phyloP scores from a whole-genome alignment of 1,140 invertebrate genomes.

The Monochamus saltuarius region DNA sequence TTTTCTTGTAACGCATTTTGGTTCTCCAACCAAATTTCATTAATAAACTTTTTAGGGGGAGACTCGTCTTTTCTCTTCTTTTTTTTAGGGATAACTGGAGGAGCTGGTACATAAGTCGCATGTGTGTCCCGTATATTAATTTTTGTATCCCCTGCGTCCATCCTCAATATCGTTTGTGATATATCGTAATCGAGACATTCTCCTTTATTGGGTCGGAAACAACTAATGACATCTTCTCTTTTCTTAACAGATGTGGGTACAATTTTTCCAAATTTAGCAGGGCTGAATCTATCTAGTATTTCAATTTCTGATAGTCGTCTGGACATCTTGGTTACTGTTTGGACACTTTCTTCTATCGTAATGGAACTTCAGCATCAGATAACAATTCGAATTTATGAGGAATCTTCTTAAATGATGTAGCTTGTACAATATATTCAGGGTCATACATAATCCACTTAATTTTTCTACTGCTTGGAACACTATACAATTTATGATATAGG shows the following conservation, averaged over 20 bases:
- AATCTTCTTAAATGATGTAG: no score
- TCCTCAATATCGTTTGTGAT: constrained; percentile 39
- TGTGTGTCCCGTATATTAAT: constrained; percentile 34
- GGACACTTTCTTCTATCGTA: no score
- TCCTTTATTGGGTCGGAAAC: constrained; percentile 24
- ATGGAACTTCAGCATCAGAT: no score
- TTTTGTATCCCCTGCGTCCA: constrained; percentile 36
- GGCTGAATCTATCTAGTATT: constrained; percentile 7
- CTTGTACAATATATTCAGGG: no score
- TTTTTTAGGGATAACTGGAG: constrained; percentile 24
- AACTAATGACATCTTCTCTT: constrained; percentile 26
- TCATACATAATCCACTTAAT: no score
- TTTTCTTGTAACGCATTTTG: constrained; percentile 22
- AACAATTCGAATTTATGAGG: no score
- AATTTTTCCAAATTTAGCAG: constrained; percentile 26
- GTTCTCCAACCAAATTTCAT: constrained; percentile 36
- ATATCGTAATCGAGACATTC: constrained; percentile 39
- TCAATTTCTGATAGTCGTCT: no score
- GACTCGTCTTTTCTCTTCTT: constrained; percentile 29
- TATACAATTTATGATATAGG: no score
- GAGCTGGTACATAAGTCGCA: constrained; percentile 34
- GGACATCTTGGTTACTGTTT: no score
- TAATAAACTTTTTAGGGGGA: constrained; percentile 36
- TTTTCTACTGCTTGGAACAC: no score
- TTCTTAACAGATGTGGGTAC: constrained; percentile 20